Conservation (phyloP, 2,888 invertebrate genomes). For the Toxonevra muliebris region DNA sequence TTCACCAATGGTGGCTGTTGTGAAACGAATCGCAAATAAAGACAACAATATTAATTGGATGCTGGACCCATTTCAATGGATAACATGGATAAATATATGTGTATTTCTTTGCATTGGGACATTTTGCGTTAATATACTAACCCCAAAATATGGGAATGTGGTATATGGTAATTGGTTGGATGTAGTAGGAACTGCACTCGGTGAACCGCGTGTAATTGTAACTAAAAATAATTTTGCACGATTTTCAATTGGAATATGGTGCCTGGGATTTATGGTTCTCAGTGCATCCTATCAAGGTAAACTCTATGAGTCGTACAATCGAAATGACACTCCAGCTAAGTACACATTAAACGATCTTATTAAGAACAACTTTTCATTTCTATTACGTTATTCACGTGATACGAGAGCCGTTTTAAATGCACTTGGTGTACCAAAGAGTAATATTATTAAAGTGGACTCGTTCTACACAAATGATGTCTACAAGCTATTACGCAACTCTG, state of each 20-base stretch:
- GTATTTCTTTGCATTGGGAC: slow-evolving; percentile 5
- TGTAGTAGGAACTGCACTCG: slow-evolving; percentile 17
- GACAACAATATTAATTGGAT: slow-evolving; percentile 15
- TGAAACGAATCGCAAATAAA: background rate
- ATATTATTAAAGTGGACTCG: background rate
- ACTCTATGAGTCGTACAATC: slow-evolving; percentile 23
- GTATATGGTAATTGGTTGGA: slow-evolving; percentile 23
- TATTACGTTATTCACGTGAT: background rate
- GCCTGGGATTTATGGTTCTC: slow-evolving; percentile 17
- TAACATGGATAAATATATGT: slow-evolving; percentile 24
- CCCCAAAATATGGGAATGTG: background rate
- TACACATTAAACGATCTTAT: slow-evolving; percentile 9
- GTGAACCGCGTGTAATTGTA: slow-evolving; percentile 1
- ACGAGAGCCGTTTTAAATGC: background rate
- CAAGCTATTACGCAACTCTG: slow-evolving; percentile 12
- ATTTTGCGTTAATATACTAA: background rate
- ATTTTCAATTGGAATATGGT: slow-evolving; percentile 21
- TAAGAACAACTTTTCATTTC: slow-evolving; percentile 20
- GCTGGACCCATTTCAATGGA: slow-evolving; percentile 21
- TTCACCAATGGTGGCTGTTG: slow-evolving; percentile 18
- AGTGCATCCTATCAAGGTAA: slow-evolving; percentile 28
- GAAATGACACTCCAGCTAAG: background rate
- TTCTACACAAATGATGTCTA: background rate
- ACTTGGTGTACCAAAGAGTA: background rate
- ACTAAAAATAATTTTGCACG: slow-evolving; percentile 10